Evolutionary conservation across 2,888 invertebrate genomes (phyloP), one percentile per base, ranked within the genome.

Genomic region (Nipponacmea schrenckii): DNA sequence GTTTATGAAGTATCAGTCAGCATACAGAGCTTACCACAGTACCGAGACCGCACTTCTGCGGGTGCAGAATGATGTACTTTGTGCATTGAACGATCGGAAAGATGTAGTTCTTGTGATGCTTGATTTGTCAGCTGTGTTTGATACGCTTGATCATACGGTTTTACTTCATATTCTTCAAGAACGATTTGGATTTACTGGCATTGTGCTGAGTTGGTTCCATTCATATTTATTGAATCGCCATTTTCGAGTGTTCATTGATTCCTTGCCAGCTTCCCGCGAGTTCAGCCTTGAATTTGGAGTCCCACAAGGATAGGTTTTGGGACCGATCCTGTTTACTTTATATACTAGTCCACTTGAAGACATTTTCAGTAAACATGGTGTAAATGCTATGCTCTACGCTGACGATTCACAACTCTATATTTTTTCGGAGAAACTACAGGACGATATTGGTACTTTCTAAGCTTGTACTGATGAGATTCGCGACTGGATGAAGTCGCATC

Each of bases 11-110:
- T n/a, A 48, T 48, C 48, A 48, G 48, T 48, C 48, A 48, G 48
- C 48, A 48, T 48, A 48, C 48, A 48, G 48, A 48, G 48, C 48
- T 48, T 48, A 48, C 48, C 48, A 48, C 48, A 48, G 48, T 48
- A 48, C 48, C 48, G 48, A 48, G 48, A 48, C 48, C 48, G 48
- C 48, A 48, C 48, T 48, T 48, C n/a, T 48, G 48, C 48, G 48
- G 48, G 48, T 48, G 48, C 48, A 48, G 48, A 48, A 48, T 48
- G 48, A 48, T 48, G 48, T 48, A 48, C 31, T 31, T 31, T 31
- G 31, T 31, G 31, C 31, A 31, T 31, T 31, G 31, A 31, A 31
- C 31, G 31, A 48, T 48, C 48, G 48, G 48, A 48, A 48, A 10
- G 48, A 48, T 48, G 48, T 48, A 48, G 48, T 48, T 48, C 48